A percentile compares a stretch with the other conserved stretches of the same genome.
These are phyloP conservation scores for Dipodomys stephensi DNA, from an alignment of 2,113 vertebrate species.

Conservation along the genomic window DNA sequence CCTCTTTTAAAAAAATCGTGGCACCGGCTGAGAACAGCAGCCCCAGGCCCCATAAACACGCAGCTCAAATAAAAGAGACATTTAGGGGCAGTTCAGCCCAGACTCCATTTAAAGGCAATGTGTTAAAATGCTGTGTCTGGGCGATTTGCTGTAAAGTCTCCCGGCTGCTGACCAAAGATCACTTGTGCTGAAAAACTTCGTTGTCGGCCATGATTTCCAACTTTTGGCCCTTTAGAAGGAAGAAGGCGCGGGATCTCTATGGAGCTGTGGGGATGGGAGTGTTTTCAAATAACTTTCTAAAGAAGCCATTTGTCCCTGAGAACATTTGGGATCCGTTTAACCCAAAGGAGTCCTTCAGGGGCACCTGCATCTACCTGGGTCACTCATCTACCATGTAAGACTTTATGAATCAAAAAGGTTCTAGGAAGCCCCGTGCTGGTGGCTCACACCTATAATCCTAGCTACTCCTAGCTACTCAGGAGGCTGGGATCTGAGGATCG, in stretches of 20 bases:
- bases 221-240: slow-evolving; percentile 63
- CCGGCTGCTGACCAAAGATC: slow-evolving; percentile 51
- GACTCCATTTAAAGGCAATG: slow-evolving; percentile 19
- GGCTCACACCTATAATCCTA: not conserved
- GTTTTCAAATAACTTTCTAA: slow-evolving; percentile 6
- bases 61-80: slow-evolving; percentile 71
- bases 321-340: not conserved
- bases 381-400: not conserved
- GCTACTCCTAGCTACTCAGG: not conserved
- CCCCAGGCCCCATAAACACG: slow-evolving; percentile 65
- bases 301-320: not conserved
- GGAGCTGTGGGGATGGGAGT: not conserved
- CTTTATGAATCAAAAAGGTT: not conserved
- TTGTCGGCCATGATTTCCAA: slow-evolving; percentile 59
- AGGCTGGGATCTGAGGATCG: too few species aligned
- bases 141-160: slow-evolving; percentile 44
- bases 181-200: slow-evolving; percentile 29
- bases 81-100: slow-evolving; percentile 55
- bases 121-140: not conserved
- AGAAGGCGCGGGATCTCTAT: slow-evolving; percentile 23
- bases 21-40: slow-evolving; percentile 24
- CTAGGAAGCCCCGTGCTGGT: not conserved
- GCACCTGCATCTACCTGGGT: accelerated
- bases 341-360: not conserved
- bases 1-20: slow-evolving; percentile 55